Conservation (phyloP, 2,888 invertebrate genomes). For the Scaeva pyrastri region DNA sequence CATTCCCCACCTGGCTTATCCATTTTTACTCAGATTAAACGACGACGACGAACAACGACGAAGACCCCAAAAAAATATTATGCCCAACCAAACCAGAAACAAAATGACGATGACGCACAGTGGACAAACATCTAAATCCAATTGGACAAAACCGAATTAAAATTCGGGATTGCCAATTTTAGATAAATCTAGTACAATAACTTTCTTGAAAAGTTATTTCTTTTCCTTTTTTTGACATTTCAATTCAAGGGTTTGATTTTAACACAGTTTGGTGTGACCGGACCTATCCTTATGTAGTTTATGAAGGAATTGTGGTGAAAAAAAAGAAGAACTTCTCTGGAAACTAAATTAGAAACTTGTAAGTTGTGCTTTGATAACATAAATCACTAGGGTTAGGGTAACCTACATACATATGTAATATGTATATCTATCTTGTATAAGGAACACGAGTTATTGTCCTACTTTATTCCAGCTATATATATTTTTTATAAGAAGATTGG, state of each 20-base stretch:
- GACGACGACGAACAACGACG: slow-evolving; percentile 64
- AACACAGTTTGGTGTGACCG: neutral
- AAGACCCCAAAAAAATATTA: slow-evolving; percentile 66
- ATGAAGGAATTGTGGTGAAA: neutral
- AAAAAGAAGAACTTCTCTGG: neutral
- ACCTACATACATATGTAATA: too few species aligned
- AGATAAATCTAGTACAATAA: slow-evolving; percentile 14
- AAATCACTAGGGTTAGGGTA: slow-evolving; percentile 2
- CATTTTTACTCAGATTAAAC: slow-evolving; percentile 50
- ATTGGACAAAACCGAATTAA: slow-evolving; percentile 22
- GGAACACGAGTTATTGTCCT: neutral
- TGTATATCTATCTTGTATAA: neutral
- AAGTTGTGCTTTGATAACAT: slow-evolving; percentile 13
- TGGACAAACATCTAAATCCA: slow-evolving; percentile 1
- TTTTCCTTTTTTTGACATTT: neutral
- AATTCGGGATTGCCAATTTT: slow-evolving; percentile 17
- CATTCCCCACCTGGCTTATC: slow-evolving; percentile 52
- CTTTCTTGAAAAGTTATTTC: neutral
- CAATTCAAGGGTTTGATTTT: slow-evolving; percentile 9
- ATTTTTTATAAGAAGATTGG: too few species aligned
- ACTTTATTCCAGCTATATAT: neutral
- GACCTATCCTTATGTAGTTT: neutral
- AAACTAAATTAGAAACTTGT: slow-evolving; percentile 11
- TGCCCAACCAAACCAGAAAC: slow-evolving; percentile 1
- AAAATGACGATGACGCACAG: slow-evolving; percentile 31